Base-by-base conservation (phyloP, 2,113 vertebrate species). In the Hemichromis elongatus region DNA sequence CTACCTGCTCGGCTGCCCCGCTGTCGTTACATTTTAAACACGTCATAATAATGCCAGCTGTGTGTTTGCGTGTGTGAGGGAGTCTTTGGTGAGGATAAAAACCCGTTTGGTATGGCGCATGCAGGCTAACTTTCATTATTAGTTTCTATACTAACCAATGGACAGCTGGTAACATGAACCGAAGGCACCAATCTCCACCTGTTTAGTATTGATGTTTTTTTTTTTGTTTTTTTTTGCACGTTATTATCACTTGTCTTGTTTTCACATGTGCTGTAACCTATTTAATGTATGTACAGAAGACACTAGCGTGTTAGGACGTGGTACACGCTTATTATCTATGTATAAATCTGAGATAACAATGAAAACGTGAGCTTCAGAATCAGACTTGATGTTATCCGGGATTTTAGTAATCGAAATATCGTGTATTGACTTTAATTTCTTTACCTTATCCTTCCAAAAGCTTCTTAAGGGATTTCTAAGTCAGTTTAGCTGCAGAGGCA, bases 161-260 rank as follows among this genome's bases (percentile, higher is more conserved):
- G 19, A 33, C 53, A 30, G 53, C 21, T 68, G 75, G 70, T 70
- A 30, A 85, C 54, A 16, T 53, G 18, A 61, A 37, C 63, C 5
- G 14, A 54, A 77, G 30, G 26, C 81, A 90, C 2, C 79, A 53
- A 4, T 54, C 12, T 35, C 53, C 86, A 93, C 90, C 86, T 93
- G 91, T 93, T 92, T 90, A 88, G 50, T 80, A 33, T 59, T 75
- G 52, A 33, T 40, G 9, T 33, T 3, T 2, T 0, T 1, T 0
- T 35, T 24, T 52, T 55, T 45, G 5, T 19, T 11, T 47, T 70
- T 28, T 52, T 40, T 21, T 24, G 2, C 10, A 12, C 42, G 40
- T 77, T 53, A 4, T 52, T 52, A 33, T 79, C 2, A 4, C 35
- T 57, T 45, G 57, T 56, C 59, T 70, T 6, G 24, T 21, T 77